Percentiles rank a stretch among this genome's conserved stretches.
Evolutionary conservation across 37 sponge, comb jelly and placozoan species (phyloP).

Genomic region (Tethya wilhelma): DNA sequence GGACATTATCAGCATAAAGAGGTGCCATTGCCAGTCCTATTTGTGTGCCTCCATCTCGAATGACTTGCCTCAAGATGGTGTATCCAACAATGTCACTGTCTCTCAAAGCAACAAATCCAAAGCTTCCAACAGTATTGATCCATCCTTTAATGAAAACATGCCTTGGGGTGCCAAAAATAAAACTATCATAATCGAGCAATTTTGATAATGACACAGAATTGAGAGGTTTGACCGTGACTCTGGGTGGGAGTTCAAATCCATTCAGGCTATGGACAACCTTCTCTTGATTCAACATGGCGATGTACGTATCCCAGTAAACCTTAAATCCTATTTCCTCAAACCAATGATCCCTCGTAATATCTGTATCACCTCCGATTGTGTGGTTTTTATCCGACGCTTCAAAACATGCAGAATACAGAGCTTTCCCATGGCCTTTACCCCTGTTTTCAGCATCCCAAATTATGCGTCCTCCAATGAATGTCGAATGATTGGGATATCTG

Average conservation of each 20-base stretch:
- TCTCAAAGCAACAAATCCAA: not conserved
- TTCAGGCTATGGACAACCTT: not conserved
- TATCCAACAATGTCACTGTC: not conserved
- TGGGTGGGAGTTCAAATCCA: no score
- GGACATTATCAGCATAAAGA: not conserved
- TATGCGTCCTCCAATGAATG: not conserved
- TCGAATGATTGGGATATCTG: not conserved
- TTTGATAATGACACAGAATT: not conserved
- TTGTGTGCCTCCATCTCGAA: no score
- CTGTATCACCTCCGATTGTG: conserved; percentile 2
- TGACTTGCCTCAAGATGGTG: not conserved
- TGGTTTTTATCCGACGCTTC: not conserved
- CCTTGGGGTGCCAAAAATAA: not conserved
- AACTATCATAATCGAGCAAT: not conserved
- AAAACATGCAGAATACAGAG: not conserved
- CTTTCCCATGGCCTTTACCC: not conserved
- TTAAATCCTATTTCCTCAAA: not conserved
- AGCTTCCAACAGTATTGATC: conserved; percentile 1
- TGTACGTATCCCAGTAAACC: conserved; percentile 2
- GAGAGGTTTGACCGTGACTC: no score
- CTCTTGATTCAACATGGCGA: conserved; percentile 4
- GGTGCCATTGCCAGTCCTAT: conserved; percentile 10
- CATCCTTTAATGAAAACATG: not conserved
- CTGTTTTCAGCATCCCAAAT: not conserved
- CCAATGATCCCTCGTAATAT: not conserved